Evolutionary conservation across 2,113 vertebrate species (phyloP).

Genomic region (Mustela nigripes): DNA sequence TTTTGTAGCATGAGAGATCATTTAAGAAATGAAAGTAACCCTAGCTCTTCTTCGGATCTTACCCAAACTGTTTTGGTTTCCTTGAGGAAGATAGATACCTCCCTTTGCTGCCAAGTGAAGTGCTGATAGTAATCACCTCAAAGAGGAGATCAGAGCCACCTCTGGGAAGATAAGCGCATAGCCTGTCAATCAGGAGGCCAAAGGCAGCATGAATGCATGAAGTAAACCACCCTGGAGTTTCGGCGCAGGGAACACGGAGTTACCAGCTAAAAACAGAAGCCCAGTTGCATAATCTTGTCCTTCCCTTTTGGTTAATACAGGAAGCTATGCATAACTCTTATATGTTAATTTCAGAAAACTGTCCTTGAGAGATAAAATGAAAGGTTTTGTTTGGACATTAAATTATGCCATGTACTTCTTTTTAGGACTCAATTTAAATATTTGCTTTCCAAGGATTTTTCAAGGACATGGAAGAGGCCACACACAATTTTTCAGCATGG

Average conservation of each 20-base stretch:
- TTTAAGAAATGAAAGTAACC: not conserved
- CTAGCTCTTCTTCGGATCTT: not conserved
- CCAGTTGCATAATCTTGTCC: not conserved
- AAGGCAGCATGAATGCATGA: not conserved
- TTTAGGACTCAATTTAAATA: constrained; percentile 50
- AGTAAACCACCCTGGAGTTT: constrained; percentile 26
- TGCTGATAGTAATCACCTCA: not conserved
- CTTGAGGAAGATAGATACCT: not conserved
- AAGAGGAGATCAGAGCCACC: not conserved
- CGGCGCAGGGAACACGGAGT: constrained; percentile 58
- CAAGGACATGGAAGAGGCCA: not conserved
- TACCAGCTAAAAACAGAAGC: constrained; percentile 31
- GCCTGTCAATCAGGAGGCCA: not conserved
- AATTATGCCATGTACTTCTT: not conserved
- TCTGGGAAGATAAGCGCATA: not conserved
- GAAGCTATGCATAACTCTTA: constrained; percentile 57
- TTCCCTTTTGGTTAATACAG: constrained; percentile 63
- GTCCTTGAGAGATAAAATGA: constrained; percentile 15
- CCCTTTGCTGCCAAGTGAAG: not conserved
- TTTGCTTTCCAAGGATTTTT: constrained; percentile 35
- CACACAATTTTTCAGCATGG: not conserved
- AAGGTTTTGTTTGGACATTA: constrained; percentile 54
- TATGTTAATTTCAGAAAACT: constrained; percentile 78
- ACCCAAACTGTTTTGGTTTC: not conserved
- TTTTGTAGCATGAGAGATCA: not conserved